Conservation (phyloP, 2,113 vertebrate species). For the Eulacestoma nigropectus region DNA sequence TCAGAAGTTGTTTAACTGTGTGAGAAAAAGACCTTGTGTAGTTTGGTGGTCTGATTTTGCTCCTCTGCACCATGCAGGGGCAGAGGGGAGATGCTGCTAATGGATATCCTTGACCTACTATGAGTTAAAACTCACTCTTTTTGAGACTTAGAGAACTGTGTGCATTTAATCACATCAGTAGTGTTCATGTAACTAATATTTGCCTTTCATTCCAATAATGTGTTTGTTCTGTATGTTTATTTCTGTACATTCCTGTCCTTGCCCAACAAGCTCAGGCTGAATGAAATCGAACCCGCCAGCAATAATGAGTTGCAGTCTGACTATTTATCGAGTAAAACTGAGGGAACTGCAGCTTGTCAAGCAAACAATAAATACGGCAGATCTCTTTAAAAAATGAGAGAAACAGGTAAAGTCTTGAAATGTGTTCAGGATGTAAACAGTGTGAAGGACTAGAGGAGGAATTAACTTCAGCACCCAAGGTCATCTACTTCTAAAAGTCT, state of each 20-base stretch:
- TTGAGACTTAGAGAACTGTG: neutral
- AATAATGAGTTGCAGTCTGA: neutral
- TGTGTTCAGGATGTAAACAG: neutral
- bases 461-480: neutral
- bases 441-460: neutral
- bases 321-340: neutral
- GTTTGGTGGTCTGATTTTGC: neutral
- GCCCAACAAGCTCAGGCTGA: neutral
- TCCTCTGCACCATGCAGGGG: accelerated
- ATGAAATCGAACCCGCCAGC: neutral
- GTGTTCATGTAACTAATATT: accelerated
- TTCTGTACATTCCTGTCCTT: accelerated
- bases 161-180: neutral
- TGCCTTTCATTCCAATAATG: neutral
- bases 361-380: neutral
- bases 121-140: neutral
- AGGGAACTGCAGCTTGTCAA: neutral
- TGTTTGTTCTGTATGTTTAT: neutral
- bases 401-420: neutral
- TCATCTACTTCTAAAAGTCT: neutral
- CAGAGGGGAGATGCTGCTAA: neutral
- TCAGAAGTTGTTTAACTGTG: neutral
- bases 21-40: neutral
- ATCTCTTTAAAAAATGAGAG: neutral
- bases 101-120: neutral